A percentile compares a stretch with the other conserved stretches of the same genome.
Evolutionary conservation across 1,140 invertebrate genomes (phyloP).

Genomic region (Drosophila sturtevanti): DNA sequence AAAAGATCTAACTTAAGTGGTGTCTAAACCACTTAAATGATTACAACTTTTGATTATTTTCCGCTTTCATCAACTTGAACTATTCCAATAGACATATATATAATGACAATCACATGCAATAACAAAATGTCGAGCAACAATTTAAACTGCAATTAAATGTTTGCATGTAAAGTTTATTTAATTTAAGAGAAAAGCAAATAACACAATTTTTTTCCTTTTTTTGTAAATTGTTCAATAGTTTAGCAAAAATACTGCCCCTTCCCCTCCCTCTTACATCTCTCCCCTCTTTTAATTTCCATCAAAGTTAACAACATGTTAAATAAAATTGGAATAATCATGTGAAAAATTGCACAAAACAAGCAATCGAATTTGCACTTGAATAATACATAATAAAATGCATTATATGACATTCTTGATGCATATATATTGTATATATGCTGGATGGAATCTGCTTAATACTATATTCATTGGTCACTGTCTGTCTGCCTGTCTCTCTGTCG

Average conservation of each 20-base stretch:
- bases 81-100: background rate
- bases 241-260: conserved; percentile 16
- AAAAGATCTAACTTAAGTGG: conserved; percentile 1
- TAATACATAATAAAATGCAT: conserved; percentile 32
- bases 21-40: conserved; percentile 8
- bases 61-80: conserved; percentile 11
- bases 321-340: conserved; percentile 68
- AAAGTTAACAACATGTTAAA: conserved; percentile 34
- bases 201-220: conserved; percentile 9
- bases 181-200: conserved; percentile 26
- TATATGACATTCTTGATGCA: conserved; percentile 1
- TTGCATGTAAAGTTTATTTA: conserved; percentile 42
- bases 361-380: conserved; percentile 42
- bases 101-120: conserved; percentile 33
- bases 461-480: conserved; percentile 17
- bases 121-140: conserved; percentile 39
- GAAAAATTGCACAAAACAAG: conserved; percentile 68
- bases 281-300: no score
- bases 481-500: conserved; percentile 7
- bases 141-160: conserved; percentile 44
- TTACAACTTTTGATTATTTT: conserved; percentile 5
- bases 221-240: conserved; percentile 15
- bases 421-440: background rate
- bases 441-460: conserved; percentile 6
- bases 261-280: conserved; percentile 17